Conservation (phyloP, 2,888 invertebrate species). For the Prosapia bicincta region DNA sequence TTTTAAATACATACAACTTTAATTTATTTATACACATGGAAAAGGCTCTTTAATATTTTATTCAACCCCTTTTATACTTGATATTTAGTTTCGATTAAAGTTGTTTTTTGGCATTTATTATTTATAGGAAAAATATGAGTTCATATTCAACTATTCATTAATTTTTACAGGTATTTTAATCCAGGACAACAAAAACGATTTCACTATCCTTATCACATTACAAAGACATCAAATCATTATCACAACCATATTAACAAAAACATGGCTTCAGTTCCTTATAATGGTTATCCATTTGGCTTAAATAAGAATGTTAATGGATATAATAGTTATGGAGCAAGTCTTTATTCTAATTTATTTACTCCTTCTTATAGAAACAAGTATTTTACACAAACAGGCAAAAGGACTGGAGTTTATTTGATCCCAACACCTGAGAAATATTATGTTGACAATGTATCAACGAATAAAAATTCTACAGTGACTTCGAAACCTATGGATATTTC, state of each 20-base stretch:
- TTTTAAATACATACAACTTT: too few relatives aligned
- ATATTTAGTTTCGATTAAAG: too few relatives aligned
- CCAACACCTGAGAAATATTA: neutral
- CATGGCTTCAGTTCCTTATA: neutral
- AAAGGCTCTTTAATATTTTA: too few relatives aligned
- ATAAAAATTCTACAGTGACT: neutral
- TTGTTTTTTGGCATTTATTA: too few relatives aligned
- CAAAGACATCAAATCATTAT: neutral
- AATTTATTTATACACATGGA: too few relatives aligned
- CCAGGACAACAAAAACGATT: neutral
- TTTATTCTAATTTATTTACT: neutral
- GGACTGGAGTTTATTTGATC: neutral
- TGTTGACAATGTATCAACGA: neutral
- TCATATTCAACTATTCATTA: neutral
- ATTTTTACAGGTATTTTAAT: neutral
- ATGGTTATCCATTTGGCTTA: neutral
- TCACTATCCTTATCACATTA: neutral
- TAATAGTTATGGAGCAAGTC: neutral
- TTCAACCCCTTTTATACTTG: too few relatives aligned
- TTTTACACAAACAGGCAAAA: neutral
- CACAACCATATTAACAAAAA: neutral
- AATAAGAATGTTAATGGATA: neutral
- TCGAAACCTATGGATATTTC: neutral
- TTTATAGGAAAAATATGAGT: too few relatives aligned
- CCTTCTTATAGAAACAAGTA: neutral